Percentiles rank a stretch among this genome's conserved stretches.
Evolutionary conservation across 2,888 invertebrate species (phyloP).

Genomic region (Drosophila affinis): DNA sequence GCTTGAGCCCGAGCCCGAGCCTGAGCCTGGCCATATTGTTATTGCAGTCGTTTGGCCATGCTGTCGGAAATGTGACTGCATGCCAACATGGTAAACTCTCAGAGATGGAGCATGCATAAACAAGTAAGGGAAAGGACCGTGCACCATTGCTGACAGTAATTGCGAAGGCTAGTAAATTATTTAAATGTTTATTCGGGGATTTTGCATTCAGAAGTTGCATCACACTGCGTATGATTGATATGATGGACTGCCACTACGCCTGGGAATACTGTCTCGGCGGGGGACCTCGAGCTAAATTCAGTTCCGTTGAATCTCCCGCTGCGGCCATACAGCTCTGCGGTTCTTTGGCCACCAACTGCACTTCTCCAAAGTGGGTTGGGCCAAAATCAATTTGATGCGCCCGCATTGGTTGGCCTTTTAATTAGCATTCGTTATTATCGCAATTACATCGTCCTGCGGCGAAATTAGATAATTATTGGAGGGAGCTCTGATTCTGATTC

Average conservation of each 20-base stretch:
- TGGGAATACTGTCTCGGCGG: not conserved
- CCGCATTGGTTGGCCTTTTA: constrained; percentile 62
- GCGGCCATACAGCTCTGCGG: not conserved
- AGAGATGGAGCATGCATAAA: constrained; percentile 43
- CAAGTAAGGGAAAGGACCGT: constrained; percentile 60
- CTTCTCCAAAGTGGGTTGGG: constrained; percentile 2
- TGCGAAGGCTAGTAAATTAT: constrained; percentile 66
- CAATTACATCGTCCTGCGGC: constrained; percentile 44
- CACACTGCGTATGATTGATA: constrained; percentile 65
- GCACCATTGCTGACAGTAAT: constrained; percentile 71
- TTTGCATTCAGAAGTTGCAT: constrained; percentile 43
- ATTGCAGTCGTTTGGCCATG: constrained; percentile 46
- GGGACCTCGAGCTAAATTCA: not conserved
- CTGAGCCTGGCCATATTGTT: constrained; percentile 26
- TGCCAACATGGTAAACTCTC: constrained; percentile 51
- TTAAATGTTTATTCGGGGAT: constrained; percentile 68
- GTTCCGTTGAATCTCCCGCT: not conserved
- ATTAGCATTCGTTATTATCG: constrained; percentile 58
- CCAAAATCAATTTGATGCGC: constrained; percentile 39
- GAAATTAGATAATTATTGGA: constrained; percentile 48
- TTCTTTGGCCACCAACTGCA: constrained; percentile 1
- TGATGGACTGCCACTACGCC: constrained; percentile 9
- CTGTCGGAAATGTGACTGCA: constrained; percentile 72
- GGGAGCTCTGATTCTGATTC: not conserved
- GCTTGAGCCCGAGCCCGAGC: constrained; percentile 16